Conservation (phyloP, 2,888 invertebrate species). For the Junonia oenone region DNA sequence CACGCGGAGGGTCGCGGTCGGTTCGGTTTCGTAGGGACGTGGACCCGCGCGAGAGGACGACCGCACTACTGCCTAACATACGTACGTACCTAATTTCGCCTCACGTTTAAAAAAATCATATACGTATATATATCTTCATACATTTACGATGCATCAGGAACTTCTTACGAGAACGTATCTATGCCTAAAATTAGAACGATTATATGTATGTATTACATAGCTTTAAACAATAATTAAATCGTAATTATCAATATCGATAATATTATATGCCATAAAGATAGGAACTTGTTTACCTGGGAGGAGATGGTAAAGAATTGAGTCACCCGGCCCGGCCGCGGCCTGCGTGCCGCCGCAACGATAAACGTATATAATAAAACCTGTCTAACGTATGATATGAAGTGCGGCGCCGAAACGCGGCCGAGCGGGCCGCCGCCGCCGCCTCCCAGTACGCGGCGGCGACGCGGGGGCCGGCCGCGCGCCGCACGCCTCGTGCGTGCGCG, state of each 20-base stretch:
- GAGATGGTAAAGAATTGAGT: conserved; percentile 66
- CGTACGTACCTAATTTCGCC: conserved; percentile 71
- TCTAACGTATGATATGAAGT: conserved; percentile 79
- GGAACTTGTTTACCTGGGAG: conserved; percentile 81
- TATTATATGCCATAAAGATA: conserved; percentile 82
- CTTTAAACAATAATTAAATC: conserved; percentile 81
- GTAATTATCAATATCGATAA: conserved; percentile 81
- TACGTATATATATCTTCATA: conserved; percentile 80
- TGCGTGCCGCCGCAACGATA: conserved; percentile 67
- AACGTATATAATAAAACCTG: conserved; percentile 78
- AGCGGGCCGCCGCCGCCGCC: conserved; percentile 67
- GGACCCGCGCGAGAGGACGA: conserved; percentile 67
- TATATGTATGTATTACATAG: conserved; percentile 81
- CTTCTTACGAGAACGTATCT: conserved; percentile 81
- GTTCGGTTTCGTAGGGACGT: conserved; percentile 28
- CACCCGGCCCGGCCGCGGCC: conserved; percentile 68
- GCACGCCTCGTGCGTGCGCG: conserved; percentile 21
- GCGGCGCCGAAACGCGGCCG: conserved; percentile 59
- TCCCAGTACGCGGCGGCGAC: conserved; percentile 75
- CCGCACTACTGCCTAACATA: conserved; percentile 79
- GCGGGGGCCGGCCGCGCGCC: conserved; percentile 44
- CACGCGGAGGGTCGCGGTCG: conserved; percentile 31
- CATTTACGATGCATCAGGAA: conserved; percentile 80
- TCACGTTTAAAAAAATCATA: conserved; percentile 79
- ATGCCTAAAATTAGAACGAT: conserved; percentile 80